Base-by-base conservation (phyloP, 2,888 invertebrate genomes). In the Euproctis similis region DNA sequence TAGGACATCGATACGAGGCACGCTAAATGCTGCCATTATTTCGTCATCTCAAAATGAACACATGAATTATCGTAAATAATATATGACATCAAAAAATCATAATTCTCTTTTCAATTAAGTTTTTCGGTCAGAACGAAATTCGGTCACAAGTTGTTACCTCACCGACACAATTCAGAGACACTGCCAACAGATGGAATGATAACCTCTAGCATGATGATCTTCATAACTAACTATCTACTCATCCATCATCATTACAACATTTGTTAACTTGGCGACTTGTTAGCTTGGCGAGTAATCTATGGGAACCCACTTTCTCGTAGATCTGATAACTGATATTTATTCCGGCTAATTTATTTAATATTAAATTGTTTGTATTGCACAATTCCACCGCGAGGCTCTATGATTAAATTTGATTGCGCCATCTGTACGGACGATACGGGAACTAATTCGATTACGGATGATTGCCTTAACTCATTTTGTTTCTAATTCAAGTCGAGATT, bases 171-270 rank as follows among this genome's bases (percentile, higher is more conserved):
- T n/a, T n/a, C n/a, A n/a, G n/a, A n/a, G 20, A 12, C 12, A 21
- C 13, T 26, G 22, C 18, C 22, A 8, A 18, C 22, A 24, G 12
- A 8, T 8, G 13, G 9, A 28, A 8, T 17, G 25, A 32, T 32
- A 31, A 11, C 26, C 18, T 27, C 25, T 8, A 17, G 53, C 45
- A 39, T 42, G n/a, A n/a, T n/a, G n/a, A 45, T 53, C 50, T 49
- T 33, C 31, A 16, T 30, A 26, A 12, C 28, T 34, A 31, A 49
- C 21, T n/a, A 11, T n/a, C 16, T 21, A 24, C 19, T 29, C 28
- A 53, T 45, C 46, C 24, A 39, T 46, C 39, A 45, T 42, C 45
- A 47, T 53, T 53, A 39, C n/a, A n/a, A n/a, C n/a, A n/a, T n/a
- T n/a, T n/a, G n/a, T n/a, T n/a, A n/a, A n/a, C n/a, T n/a, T n/a